These are phyloP conservation scores for Pelecanoides urinatrix DNA, from an alignment of 2,113 vertebrate genomes.

Conservation along the genomic window DNA sequence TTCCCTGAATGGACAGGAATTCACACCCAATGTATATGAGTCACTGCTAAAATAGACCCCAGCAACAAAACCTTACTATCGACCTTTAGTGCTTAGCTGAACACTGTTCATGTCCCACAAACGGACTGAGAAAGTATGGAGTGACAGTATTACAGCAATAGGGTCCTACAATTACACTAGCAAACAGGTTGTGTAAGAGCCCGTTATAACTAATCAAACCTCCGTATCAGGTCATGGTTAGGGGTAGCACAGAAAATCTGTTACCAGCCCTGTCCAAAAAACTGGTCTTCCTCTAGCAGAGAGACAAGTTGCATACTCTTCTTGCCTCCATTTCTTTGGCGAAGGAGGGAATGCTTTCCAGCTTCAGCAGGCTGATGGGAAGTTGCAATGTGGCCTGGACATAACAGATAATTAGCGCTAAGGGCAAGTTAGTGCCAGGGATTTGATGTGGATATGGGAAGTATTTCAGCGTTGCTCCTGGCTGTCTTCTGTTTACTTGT, in stretches of 20 bases:
- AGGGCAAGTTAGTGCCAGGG: background rate
- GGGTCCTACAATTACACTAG: background rate
- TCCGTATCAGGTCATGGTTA: background rate
- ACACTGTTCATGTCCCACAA: background rate
- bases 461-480: background rate
- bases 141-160: background rate
- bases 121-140: rapidly evolving
- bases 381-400: rapidly evolving
- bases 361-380: background rate
- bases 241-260: background rate
- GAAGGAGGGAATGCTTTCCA: background rate
- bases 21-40: rapidly evolving
- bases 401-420: background rate
- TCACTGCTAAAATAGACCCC: background rate
- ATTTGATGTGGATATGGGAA: background rate
- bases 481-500: background rate
- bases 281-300: background rate
- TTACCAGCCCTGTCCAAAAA: background rate
- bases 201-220: background rate
- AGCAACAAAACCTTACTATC: background rate
- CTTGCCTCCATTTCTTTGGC: background rate
- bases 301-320: background rate
- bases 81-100: background rate
- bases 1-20: background rate
- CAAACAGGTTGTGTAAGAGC: background rate